Evolutionary conservation across 2,888 invertebrate genomes (phyloP), one percentile per base, ranked within the genome.

Genomic region (Zonitis immaculata): DNA sequence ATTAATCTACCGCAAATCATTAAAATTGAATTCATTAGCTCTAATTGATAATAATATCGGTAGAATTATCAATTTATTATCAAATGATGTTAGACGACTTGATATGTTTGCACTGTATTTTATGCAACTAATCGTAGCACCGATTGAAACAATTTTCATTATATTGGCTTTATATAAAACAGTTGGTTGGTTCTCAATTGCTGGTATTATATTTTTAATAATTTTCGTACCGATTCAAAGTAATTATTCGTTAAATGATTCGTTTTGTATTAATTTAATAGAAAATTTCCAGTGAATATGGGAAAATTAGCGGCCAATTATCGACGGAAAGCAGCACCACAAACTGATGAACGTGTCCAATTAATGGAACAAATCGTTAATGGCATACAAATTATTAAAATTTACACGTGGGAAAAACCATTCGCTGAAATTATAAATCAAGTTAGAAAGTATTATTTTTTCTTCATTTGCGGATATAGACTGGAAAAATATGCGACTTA

Each of bases 1-100:
- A 0, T 77, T 93, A 22, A 83, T 93, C 53, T 92, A 91, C 70
- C 82, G 90, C 71, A 94, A 93, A 58, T 59, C 67, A n/a, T 55
- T 71, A 20, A 77, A 81, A 57, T 76, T 93, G 30, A 89, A 88
- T 47, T 88, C 88, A 72, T 85, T 86, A 4, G 88, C 93, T 0
- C 77, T 92, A 39, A 88, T 88, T 5, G 86, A 91, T 71, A 92
- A 92, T 0, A 88, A 77, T 75, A 90, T 82, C 65, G 95, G 76
- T 75, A 61, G 67, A 52, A 64, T 66, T 16, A 58, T 70, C 4
- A 70, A 69, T 20, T 57, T 70, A 39, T 53, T 94, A 58, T 89
- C 92, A 0, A 92, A 91, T 49, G 94, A 94, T 73, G 91, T 91
- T 0, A 86, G 85, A 61, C 76, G 91, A 50, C 90, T 93, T 73